Conservation (phyloP, 2,888 invertebrate genomes). For the Hirudinaria manillensis region DNA sequence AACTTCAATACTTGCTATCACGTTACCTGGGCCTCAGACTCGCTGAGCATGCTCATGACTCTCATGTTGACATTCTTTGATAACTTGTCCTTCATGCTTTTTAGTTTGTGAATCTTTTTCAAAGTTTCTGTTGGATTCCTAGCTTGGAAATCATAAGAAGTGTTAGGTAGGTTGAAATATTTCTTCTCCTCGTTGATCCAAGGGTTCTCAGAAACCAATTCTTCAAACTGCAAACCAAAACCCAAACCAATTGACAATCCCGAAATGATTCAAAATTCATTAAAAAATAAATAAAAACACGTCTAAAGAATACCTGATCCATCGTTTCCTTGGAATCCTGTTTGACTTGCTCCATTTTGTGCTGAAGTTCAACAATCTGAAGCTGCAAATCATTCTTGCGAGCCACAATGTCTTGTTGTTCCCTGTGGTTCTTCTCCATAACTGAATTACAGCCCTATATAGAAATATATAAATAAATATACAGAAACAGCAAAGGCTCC, state of each 20-base stretch:
- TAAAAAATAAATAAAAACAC: background rate
- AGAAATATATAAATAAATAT: too few species aligned
- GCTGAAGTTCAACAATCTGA: slow-evolving; percentile 55
- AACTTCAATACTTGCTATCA: too few species aligned
- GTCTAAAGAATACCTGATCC: slow-evolving; percentile 50
- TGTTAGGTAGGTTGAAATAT: slow-evolving; percentile 65
- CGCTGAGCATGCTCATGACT: slow-evolving; percentile 77
- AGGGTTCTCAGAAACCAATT: slow-evolving; percentile 50
- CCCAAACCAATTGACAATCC: background rate
- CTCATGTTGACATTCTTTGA: slow-evolving; percentile 65
- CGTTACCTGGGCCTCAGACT: slow-evolving; percentile 74
- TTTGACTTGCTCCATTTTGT: slow-evolving; percentile 51
- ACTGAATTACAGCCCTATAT: background rate
- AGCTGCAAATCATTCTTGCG: slow-evolving; percentile 51
- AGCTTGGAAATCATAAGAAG: slow-evolving; percentile 55
- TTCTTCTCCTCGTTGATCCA: slow-evolving; percentile 74
- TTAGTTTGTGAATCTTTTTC: slow-evolving; percentile 61
- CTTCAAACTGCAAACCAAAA: slow-evolving; percentile 45
- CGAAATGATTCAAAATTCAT: background rate
- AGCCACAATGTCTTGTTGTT: slow-evolving; percentile 48
- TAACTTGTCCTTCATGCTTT: slow-evolving; percentile 57
- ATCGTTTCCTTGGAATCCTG: slow-evolving; percentile 63
- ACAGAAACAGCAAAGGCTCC: too few species aligned
- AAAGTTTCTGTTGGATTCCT: slow-evolving; percentile 65
- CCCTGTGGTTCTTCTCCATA: slow-evolving; percentile 26